Evolutionary conservation across 2,113 vertebrate species (phyloP), one percentile per base, ranked within the genome.

Genomic region (Anarrhichthys ocellatus): DNA sequence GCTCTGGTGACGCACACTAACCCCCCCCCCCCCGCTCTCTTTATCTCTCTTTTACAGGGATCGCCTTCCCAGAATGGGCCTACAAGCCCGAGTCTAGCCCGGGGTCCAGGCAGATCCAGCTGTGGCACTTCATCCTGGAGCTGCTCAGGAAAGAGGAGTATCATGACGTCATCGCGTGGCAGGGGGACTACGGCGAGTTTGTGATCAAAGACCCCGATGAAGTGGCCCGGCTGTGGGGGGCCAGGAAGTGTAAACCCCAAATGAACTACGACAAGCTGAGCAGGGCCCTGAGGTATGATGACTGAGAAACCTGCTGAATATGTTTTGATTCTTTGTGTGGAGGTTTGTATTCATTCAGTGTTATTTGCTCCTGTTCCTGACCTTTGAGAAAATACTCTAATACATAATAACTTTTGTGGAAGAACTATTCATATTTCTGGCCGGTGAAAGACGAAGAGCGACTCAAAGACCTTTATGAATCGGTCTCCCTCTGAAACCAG

Each of bases 211-310:
- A 97, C 84, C 96, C 96, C 0, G 96, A 97, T n/a, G 96, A 97
- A 85, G 96, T 97, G 88, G 96, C 97, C 40, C 94, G 97, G 20
- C 95, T 98, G 9, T 98, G 97, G 97, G 97, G 97, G 0, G 96
- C 96, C 20, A 94, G 97, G 83, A 98, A 98, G 89, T 97, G 97
- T 90, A 98, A 98, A 78, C 97, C 97, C 18, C 97, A 98, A 89
- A 98, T 98, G 97, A 98, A 98, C 89, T 98, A 98, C 5, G 97
- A 98, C 86, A 98, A 96, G 88, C 94, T 97, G 86, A 96, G 96
- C 94, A 92, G 96, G n/a, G 96, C 96, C 7, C 93, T 96, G 82
- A 96, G 96, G 96, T 96, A 89, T 58, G 71, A 52, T 22, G 20
- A 66, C 40, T 36, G 40, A n/a, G 18, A 63, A 63, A 52, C 27